These are phyloP conservation scores for Proctacanthus coquilletti DNA, from an alignment of 1,140 invertebrate species.

Conservation along the genomic window DNA sequence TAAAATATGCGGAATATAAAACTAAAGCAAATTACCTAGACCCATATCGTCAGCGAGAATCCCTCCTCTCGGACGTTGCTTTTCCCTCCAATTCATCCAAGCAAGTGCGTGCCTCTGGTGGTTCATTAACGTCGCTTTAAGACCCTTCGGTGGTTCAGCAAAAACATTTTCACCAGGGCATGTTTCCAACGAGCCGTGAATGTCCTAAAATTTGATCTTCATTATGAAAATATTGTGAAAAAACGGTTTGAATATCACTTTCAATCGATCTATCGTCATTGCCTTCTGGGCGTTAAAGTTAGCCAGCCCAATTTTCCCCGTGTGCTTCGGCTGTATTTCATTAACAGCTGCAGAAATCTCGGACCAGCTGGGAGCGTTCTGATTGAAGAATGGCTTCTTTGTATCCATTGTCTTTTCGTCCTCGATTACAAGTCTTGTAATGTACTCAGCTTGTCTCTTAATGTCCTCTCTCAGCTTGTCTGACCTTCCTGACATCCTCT, in stretches of 20 bases:
- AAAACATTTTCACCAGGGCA: conserved; percentile 43
- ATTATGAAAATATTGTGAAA: no score
- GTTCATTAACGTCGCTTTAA: conserved; percentile 57
- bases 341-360: conserved; percentile 18
- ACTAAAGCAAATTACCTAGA: conserved; percentile 42
- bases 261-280: conserved; percentile 19
- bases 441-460: background rate
- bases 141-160: conserved; percentile 42
- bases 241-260: no score
- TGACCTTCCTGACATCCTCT: background rate
- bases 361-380: conserved; percentile 6
- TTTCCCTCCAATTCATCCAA: conserved; percentile 82
- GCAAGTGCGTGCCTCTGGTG: conserved; percentile 77
- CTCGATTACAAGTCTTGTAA: background rate
- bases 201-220: conserved; percentile 38
- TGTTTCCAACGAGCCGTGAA: conserved; percentile 53
- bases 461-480: background rate
- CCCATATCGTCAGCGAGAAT: conserved; percentile 89
- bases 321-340: conserved; percentile 18
- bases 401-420: background rate
- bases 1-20: no score
- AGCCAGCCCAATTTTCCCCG: conserved; percentile 19
- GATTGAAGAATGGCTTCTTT: background rate
- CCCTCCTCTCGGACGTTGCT: conserved; percentile 65
- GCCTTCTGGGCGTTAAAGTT: conserved; percentile 23